A percentile compares a stretch with the other conserved stretches of the same genome.
These are phyloP conservation scores for Halisarca cf. caerulea DNA, from an alignment of 37 sponge, comb jelly and placozoan genomes.

Conservation along the genomic window DNA sequence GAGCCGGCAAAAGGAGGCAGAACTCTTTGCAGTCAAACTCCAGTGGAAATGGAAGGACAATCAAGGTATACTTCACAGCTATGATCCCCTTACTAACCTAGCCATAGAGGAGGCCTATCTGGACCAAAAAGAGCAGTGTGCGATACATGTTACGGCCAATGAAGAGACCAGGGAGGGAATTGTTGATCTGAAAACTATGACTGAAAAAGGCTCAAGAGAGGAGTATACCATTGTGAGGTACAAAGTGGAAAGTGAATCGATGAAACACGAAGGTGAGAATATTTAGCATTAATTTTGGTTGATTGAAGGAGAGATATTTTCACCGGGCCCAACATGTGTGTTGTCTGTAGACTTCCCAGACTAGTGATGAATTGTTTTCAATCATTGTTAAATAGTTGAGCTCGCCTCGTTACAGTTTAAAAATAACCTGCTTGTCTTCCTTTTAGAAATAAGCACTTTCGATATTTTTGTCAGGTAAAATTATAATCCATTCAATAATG, in stretches of 20 bases:
- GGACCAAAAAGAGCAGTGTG: background rate
- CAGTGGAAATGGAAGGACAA: conserved; percentile 35
- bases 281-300: too few species aligned
- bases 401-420: too few species aligned
- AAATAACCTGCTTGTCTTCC: background rate
- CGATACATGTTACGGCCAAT: background rate
- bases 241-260: too few species aligned
- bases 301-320: too few species aligned
- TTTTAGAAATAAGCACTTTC: background rate
- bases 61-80: background rate
- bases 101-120: conserved; percentile 9
- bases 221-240: too few species aligned
- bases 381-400: too few species aligned
- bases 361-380: too few species aligned
- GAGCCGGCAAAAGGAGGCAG: conserved; percentile 1
- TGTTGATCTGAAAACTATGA: background rate
- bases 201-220: too few species aligned
- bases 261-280: too few species aligned
- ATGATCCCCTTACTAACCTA: background rate
- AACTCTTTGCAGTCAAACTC: background rate
- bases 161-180: background rate
- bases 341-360: too few species aligned
- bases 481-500: background rate
- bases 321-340: too few species aligned
- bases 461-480: background rate